Conservation (phyloP, 1,140 invertebrate genomes). For the Megalonaias nervosa region DNA sequence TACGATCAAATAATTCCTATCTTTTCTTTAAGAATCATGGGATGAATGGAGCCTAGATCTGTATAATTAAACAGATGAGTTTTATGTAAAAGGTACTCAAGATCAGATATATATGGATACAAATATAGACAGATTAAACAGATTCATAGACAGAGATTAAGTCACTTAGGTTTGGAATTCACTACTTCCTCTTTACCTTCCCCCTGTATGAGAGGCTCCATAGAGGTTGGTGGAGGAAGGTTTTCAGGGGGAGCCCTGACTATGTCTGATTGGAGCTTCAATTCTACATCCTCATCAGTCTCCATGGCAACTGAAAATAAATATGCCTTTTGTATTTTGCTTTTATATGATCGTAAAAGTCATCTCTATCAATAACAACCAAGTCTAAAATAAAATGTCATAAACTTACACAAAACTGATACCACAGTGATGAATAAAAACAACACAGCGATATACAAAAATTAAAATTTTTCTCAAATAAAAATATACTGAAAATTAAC, state of each 20-base stretch:
- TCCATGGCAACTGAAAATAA: too few species aligned
- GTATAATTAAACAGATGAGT: not conserved
- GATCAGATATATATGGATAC: not conserved
- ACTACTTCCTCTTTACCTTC: slow-evolving; percentile 15
- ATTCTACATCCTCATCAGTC: slow-evolving; percentile 38
- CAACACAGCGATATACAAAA: too few species aligned
- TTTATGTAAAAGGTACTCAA: not conserved
- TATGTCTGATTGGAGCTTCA: slow-evolving; percentile 45
- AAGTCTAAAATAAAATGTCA: too few species aligned
- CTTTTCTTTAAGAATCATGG: too few species aligned
- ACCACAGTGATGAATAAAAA: too few species aligned
- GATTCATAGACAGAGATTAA: not conserved
- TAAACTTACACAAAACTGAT: too few species aligned
- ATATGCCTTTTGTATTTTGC: not conserved
- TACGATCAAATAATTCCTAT: too few species aligned
- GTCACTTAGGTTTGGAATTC: not conserved
- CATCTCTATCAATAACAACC: not conserved
- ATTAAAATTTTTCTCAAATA: too few species aligned
- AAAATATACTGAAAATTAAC: too few species aligned
- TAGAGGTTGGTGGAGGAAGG: slow-evolving; percentile 25
- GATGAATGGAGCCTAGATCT: too few species aligned
- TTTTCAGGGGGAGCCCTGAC: slow-evolving; percentile 36
- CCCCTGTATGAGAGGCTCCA: slow-evolving; percentile 42
- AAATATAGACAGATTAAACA: not conserved
- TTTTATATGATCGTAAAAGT: not conserved